Evolutionary conservation across 2,888 invertebrate species (phyloP).

Genomic region (Tetragonisca angustula): DNA sequence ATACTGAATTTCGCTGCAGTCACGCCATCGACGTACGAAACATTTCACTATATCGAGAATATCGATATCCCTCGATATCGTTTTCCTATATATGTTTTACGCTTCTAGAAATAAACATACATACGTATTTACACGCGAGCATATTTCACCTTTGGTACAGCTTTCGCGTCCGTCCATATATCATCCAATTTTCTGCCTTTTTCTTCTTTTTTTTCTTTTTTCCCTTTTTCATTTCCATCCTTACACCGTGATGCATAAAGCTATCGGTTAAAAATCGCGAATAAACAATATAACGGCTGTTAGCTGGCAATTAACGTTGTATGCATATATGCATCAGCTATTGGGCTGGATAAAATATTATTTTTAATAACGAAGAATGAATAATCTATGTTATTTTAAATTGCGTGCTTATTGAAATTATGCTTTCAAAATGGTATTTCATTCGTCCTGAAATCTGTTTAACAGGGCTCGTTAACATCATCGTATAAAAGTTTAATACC

Average conservation of each 20-base stretch:
- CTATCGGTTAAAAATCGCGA: neutral
- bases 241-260: neutral
- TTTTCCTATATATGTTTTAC: neutral
- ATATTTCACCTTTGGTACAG: constrained; percentile 1
- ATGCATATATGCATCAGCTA: too few species aligned
- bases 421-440: too few species aligned
- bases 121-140: constrained; percentile 5
- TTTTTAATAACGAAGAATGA: too few species aligned
- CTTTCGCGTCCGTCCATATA: neutral
- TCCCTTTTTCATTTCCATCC: too few species aligned
- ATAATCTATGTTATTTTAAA: too few species aligned
- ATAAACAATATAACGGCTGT: neutral
- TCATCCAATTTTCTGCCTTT: neutral
- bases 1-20: constrained; percentile 7
- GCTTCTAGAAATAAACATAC: constrained; percentile 20
- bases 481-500: too few species aligned
- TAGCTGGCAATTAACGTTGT: neutral
- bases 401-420: too few species aligned
- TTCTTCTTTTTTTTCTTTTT: neutral
- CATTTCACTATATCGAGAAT: constrained; percentile 32
- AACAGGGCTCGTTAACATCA: too few species aligned
- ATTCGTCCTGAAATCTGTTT: too few species aligned
- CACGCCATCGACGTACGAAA: constrained; percentile 8
- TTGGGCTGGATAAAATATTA: too few species aligned
- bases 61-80: constrained; percentile 13